Evolutionary conservation across 2,797 vertebrate species (phyloP).

Genomic region (Ceyx erithaca): DNA sequence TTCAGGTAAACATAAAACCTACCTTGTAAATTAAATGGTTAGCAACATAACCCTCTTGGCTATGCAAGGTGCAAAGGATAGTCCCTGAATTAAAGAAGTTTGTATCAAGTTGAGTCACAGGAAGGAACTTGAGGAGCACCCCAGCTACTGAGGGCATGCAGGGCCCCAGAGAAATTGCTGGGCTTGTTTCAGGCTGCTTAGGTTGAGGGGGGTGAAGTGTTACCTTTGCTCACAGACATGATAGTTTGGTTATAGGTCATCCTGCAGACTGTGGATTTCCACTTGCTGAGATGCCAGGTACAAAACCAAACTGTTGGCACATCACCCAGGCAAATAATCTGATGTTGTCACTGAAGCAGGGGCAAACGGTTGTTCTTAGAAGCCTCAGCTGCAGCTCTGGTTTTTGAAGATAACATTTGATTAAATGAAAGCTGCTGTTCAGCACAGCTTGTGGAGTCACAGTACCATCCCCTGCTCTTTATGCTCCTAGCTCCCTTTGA

Average conservation of each 20-base stretch:
- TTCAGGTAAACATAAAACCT: background rate
- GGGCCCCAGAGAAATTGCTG: background rate
- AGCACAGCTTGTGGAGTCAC: slow-evolving; percentile 10
- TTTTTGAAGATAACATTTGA: slow-evolving; percentile 52
- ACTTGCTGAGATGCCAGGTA: background rate
- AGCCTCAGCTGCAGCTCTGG: slow-evolving; percentile 36
- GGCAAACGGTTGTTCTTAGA: slow-evolving; percentile 17
- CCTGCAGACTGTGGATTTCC: background rate
- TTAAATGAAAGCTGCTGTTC: slow-evolving; percentile 44
- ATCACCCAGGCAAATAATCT: background rate
- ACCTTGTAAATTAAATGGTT: background rate
- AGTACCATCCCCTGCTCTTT: background rate
- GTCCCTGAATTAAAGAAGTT: background rate
- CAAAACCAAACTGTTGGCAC: background rate
- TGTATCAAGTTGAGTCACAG: background rate
- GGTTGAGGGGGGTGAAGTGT: background rate
- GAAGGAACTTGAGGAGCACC: background rate
- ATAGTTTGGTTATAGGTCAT: too few species aligned
- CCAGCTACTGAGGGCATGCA: background rate
- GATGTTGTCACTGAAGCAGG: slow-evolving; percentile 32
- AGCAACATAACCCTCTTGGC: background rate
- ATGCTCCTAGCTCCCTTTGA: background rate
- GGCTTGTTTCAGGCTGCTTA: background rate
- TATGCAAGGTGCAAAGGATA: background rate
- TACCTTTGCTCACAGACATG: too few species aligned